Evolutionary conservation across 2,113 vertebrate species (phyloP), one percentile per base, ranked within the genome.

Genomic region (Fukomys damarensis): DNA sequence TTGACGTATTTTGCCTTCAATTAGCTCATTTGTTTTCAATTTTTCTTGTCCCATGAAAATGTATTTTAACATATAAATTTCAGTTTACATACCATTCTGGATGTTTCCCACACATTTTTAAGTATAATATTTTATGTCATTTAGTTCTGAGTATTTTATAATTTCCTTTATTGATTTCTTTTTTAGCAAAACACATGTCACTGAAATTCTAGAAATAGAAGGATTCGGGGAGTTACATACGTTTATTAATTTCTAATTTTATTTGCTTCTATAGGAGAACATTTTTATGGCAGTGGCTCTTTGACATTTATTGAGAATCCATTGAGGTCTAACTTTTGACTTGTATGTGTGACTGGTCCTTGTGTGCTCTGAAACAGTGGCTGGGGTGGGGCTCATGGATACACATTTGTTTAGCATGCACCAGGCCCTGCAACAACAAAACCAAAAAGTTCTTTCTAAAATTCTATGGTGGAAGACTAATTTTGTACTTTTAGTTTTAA

Each of bases 11-110:
- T 97, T 95, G 35, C 35, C 79, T 94, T 96, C 93, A 93, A 92
- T 98, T 97, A 96, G 93, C 72, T 97, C 96, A 96, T 97, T 97
- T 96, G 95, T 97, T 97, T 97, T 89, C 74, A 91, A 92, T 97
- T 88, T 93, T 83, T 89, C 93, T 92, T 91, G 86, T 95, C 94
- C 91, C 61, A 83, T 96, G 96, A 96, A 97, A 97, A 95, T 89
- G 83, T 68, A 94, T 94, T 86, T 46, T 88, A 88, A 90, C 80
- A 74, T 90, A 86, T 86, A 89, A 90, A 95, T 94, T 77, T 96
- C 68, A 24, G 32, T 80, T 94, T 77, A 58, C 70, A 77, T 74
- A 86, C 61, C 85, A 70, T 79, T 46, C 74, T 66, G 58, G 63
- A 81, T 68, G 12, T 81, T 76, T 88, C 79, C 91, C 89, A 83